Conservation (phyloP, 2,797 vertebrate genomes). For the Gymnothorax reevesii region DNA sequence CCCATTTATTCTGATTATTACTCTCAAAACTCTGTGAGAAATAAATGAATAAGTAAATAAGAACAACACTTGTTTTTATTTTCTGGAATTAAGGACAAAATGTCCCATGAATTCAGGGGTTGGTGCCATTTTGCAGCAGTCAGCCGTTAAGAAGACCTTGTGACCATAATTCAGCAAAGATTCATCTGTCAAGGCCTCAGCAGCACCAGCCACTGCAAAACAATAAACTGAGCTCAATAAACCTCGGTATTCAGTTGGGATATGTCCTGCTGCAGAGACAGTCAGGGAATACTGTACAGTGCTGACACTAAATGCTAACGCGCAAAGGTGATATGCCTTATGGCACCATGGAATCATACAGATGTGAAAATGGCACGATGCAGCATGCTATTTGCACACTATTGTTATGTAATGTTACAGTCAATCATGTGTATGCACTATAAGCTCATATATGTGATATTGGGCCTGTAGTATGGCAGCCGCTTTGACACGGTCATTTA, state of each 20-base stretch:
- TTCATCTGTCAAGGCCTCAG: not conserved
- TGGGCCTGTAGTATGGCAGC: not conserved
- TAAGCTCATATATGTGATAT: not conserved
- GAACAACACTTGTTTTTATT: not conserved
- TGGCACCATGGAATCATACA: no score
- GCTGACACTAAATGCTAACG: not conserved
- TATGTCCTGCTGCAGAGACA: not conserved
- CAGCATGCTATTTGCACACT: not conserved
- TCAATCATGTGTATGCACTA: not conserved
- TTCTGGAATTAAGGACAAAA: not conserved
- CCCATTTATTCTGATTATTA: not conserved
- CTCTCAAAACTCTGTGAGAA: not conserved
- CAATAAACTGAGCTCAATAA: not conserved
- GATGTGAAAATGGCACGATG: not conserved
- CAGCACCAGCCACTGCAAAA: not conserved
- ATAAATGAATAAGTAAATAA: not conserved
- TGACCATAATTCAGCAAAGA: constrained; percentile 7
- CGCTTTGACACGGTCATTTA: not conserved
- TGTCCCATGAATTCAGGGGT: not conserved
- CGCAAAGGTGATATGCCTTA: not conserved
- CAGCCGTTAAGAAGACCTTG: not conserved
- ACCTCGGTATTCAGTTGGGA: not conserved
- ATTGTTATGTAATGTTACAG: not conserved
- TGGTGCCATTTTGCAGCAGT: not conserved
- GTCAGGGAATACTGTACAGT: not conserved